Percentiles rank a stretch among this genome's conserved stretches.
These are phyloP conservation scores for Platycnemis pennipes DNA, from an alignment of 2,888 invertebrate genomes.

Conservation along the genomic window DNA sequence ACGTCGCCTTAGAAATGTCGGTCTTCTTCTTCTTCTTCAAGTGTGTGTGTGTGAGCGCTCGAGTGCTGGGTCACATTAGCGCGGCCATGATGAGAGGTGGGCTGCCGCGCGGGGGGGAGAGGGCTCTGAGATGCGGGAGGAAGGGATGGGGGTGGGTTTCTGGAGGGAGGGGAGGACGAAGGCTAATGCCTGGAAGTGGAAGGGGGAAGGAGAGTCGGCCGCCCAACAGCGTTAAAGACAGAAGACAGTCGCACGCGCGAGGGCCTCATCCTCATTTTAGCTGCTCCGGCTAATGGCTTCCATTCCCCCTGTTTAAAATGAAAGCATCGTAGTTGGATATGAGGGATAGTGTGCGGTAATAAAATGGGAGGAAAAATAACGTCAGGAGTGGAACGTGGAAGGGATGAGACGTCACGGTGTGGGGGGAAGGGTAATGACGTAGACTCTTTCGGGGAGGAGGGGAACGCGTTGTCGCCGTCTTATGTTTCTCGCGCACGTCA, in stretches of 20 bases:
- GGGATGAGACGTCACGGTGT: background rate
- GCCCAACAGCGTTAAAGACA: background rate
- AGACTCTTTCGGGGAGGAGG: background rate
- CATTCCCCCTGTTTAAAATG: background rate
- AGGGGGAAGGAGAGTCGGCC: background rate
- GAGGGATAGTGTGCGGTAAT: background rate
- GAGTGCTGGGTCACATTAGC: slow-evolving; percentile 9
- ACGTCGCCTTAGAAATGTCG: background rate
- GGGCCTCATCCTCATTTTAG: background rate
- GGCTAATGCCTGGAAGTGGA: background rate
- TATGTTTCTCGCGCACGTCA: slow-evolving; percentile 19
- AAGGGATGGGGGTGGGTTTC: background rate
- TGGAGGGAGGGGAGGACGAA: background rate
- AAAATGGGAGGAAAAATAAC: background rate
- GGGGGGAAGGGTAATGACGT: background rate
- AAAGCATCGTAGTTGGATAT: background rate
- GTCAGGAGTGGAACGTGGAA: background rate
- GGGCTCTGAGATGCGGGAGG: background rate
- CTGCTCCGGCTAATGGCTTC: background rate
- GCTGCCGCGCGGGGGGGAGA: background rate
- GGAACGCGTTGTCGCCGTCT: background rate
- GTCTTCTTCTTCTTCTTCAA: no score
- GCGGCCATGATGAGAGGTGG: background rate
- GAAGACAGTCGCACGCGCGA: background rate
- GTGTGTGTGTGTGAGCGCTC: background rate